Percentiles rank a stretch among this genome's conserved stretches.
These are phyloP conservation scores for Gymnogyps californianus DNA, from an alignment of 2,113 vertebrate genomes.

Conservation along the genomic window DNA sequence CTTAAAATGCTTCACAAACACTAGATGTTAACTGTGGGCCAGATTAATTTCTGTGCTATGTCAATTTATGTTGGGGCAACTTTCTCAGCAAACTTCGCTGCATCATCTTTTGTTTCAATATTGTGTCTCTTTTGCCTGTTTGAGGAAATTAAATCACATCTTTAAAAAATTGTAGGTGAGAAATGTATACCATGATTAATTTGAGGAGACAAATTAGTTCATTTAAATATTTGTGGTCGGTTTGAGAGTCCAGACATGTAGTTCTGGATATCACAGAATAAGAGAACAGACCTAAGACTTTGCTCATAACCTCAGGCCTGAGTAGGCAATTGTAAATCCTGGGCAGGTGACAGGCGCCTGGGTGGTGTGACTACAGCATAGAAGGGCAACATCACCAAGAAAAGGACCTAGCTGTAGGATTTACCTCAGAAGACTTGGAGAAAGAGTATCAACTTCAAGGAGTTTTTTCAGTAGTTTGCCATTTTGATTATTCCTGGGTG, in stretches of 20 bases:
- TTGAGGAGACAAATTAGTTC: neutral
- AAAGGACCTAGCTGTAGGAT: neutral
- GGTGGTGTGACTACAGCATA: too few relatives aligned
- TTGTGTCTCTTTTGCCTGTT: neutral
- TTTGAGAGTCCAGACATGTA: neutral
- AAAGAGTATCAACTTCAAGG: neutral
- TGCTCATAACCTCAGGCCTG: neutral
- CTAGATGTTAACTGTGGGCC: neutral
- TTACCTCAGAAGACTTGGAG: neutral
- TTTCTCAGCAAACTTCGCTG: neutral
- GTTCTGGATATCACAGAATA: neutral
- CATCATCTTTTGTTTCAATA: neutral
- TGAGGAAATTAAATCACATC: neutral
- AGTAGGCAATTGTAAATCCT: neutral
- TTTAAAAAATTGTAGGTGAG: neutral
- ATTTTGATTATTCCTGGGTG: neutral
- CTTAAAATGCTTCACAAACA: neutral
- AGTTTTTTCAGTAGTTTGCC: neutral
- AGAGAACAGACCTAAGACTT: neutral
- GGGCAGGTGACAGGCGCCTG: neutral
- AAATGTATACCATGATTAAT: neutral
- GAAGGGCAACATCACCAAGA: neutral
- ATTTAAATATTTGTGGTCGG: neutral
- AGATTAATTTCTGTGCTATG: neutral
- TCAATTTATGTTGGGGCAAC: neutral